Conservation (phyloP, 2,113 vertebrate species). For the Rynchops niger region DNA sequence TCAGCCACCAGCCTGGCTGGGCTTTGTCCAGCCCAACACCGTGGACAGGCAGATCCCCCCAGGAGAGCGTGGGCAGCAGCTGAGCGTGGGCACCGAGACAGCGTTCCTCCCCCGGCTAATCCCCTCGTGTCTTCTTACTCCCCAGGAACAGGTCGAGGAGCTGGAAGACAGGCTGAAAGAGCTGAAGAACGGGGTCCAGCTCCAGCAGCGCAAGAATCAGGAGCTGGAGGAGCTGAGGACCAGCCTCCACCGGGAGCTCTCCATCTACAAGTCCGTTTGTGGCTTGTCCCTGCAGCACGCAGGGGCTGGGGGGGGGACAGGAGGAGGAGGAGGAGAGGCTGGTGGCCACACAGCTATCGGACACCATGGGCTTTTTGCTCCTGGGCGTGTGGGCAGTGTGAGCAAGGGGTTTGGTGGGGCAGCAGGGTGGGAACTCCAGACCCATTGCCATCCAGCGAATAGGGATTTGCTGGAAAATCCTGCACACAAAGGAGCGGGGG, state of each 20-base stretch:
- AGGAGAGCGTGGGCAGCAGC: rapidly evolving
- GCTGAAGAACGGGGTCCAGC: constrained; percentile 82
- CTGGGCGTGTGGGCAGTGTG: rapidly evolving
- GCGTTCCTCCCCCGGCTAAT: background rate
- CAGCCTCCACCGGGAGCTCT: constrained; percentile 80
- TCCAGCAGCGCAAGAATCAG: constrained; percentile 87
- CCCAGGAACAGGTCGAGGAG: constrained; percentile 82
- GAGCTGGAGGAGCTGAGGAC: constrained; percentile 84
- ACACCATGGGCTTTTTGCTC: background rate
- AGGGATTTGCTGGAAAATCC: background rate
- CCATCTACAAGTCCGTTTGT: constrained; percentile 83
- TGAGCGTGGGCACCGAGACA: rapidly evolving
- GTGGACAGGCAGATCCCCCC: background rate
- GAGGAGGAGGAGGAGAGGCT: background rate
- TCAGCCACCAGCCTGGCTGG: background rate
- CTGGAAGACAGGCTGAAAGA: constrained; percentile 87
- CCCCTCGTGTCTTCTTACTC: rapidly evolving
- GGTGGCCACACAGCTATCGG: background rate
- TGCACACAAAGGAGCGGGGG: background rate
- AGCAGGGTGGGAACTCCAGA: background rate
- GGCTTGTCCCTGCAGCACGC: background rate
- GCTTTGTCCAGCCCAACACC: background rate
- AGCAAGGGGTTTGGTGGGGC: background rate
- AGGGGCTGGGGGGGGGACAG: background rate
- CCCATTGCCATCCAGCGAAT: background rate